Percentiles rank a stretch among this genome's conserved stretches.
These are phyloP conservation scores for Halictus rubicundus DNA, from an alignment of 1,140 invertebrate species.

Conservation along the genomic window DNA sequence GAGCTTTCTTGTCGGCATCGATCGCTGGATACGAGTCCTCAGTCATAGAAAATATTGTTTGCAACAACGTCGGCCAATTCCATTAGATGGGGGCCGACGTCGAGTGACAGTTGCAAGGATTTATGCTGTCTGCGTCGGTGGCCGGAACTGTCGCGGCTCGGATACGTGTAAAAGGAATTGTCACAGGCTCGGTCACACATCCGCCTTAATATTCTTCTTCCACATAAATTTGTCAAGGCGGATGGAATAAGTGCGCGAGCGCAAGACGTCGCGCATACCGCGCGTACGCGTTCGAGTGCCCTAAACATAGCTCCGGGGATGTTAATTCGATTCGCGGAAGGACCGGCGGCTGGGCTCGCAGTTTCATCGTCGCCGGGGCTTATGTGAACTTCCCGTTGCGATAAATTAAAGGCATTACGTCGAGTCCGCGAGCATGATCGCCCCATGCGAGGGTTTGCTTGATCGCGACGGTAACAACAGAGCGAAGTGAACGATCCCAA, in stretches of 20 bases:
- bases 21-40: no score
- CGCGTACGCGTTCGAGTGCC: neutral
- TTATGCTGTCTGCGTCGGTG: neutral
- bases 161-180: neutral
- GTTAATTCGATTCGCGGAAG: constrained; percentile 11
- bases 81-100: neutral
- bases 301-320: constrained; percentile 7
- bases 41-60: neutral
- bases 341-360: neutral
- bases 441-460: no score
- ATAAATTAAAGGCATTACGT: neutral
- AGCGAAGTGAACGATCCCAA: no score
- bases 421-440: no score
- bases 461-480: no score
- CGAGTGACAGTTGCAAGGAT: neutral
- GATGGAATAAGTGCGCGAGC: neutral
- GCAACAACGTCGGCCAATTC: neutral
- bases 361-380: neutral
- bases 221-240: neutral
- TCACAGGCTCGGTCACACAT: neutral
- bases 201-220: neutral
- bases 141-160: neutral
- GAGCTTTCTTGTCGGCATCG: no score
- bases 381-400: neutral
- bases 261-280: neutral